Evolutionary conservation across 2,888 invertebrate species (phyloP).

Genomic region (Adelognathus sp.): DNA sequence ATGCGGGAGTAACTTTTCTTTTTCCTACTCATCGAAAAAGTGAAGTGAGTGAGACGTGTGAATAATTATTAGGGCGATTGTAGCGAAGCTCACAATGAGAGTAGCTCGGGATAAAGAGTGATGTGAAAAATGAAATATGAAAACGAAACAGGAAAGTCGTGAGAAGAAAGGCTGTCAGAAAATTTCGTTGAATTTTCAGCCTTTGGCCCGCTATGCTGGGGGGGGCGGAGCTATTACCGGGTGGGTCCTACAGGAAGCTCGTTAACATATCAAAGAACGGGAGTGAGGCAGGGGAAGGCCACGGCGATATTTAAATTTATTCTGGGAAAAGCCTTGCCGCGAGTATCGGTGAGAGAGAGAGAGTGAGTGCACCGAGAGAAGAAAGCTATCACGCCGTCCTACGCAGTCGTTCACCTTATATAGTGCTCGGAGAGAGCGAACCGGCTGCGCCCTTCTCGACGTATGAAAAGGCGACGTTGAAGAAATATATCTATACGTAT

Average conservation of each 20-base stretch:
- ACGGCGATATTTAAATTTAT: slow-evolving; percentile 79
- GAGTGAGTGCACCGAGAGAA: background rate
- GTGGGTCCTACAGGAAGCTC: slow-evolving; percentile 64
- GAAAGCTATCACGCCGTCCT: slow-evolving; percentile 4
- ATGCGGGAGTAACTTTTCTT: slow-evolving; percentile 5
- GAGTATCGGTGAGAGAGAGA: slow-evolving; percentile 60
- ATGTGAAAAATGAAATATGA: slow-evolving; percentile 22
- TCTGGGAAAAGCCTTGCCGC: slow-evolving; percentile 62
- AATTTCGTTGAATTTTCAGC: slow-evolving; percentile 66
- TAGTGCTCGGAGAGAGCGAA: slow-evolving; percentile 31
- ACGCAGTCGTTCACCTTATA: slow-evolving; percentile 56
- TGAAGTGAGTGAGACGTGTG: background rate
- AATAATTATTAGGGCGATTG: slow-evolving; percentile 3
- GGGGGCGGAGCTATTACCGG: slow-evolving; percentile 55
- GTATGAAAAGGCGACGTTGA: slow-evolving; percentile 30
- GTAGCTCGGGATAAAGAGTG: slow-evolving; percentile 33
- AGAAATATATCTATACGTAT: background rate
- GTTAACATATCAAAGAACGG: slow-evolving; percentile 79
- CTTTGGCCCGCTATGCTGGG: slow-evolving; percentile 41
- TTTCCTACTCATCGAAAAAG: slow-evolving; percentile 27
- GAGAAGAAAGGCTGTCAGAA: slow-evolving; percentile 55
- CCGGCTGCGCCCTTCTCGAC: slow-evolving; percentile 33
- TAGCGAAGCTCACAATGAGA: slow-evolving; percentile 17
- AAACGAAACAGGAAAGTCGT: slow-evolving; percentile 4
- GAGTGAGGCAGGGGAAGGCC: slow-evolving; percentile 1